A percentile compares a stretch with the other conserved stretches of the same genome.
phyloP scores from a whole-genome alignment of 2,888 invertebrate species.

The Calameuta pallipes region DNA sequence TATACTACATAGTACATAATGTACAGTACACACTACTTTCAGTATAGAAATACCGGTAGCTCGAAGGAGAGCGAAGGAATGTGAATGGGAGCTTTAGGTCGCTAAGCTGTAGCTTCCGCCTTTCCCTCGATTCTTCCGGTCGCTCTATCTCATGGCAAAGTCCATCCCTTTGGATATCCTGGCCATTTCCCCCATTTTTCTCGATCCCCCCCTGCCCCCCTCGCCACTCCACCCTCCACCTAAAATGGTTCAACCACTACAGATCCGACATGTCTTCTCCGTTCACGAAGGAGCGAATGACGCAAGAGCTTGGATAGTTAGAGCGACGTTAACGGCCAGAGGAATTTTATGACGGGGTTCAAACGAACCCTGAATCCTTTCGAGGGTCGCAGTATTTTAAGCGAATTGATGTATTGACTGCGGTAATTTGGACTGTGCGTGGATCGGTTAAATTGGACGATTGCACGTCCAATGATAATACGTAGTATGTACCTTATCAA shows the following conservation, averaged over 20 bases:
- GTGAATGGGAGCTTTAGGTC: conserved; percentile 33
- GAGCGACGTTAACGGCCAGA: background rate
- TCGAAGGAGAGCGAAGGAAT: background rate
- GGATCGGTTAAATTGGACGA: no score
- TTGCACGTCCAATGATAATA: no score
- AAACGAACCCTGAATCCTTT: background rate
- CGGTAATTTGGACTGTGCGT: background rate
- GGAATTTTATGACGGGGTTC: background rate
- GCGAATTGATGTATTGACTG: background rate
- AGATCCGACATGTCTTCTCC: background rate
- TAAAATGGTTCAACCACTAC: background rate
- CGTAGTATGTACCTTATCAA: no score
- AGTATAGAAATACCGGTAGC: background rate
- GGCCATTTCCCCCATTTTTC: background rate
- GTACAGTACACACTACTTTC: background rate
- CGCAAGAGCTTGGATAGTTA: no score
- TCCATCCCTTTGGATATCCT: background rate
- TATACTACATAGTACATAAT: background rate
- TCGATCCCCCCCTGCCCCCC: background rate
- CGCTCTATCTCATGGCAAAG: background rate
- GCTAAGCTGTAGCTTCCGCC: conserved; percentile 55
- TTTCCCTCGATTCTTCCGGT: conserved; percentile 54
- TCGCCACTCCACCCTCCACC: background rate
- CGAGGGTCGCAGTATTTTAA: background rate
- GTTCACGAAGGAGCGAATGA: background rate